Conservation (phyloP, 2,113 vertebrate genomes). For the Zosterops hypoxanthus region DNA sequence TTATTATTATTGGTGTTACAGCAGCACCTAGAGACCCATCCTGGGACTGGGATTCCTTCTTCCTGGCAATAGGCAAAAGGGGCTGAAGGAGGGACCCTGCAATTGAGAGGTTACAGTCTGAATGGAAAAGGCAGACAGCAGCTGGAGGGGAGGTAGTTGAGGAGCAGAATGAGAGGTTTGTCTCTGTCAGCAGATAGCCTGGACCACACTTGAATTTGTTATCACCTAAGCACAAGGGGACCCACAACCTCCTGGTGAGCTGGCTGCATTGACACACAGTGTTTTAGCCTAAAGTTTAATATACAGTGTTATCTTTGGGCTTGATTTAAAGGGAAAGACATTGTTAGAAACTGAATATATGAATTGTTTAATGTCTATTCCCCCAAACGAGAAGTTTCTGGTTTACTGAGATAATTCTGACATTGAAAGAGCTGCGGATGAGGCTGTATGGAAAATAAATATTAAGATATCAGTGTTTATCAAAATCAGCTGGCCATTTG, state of each 20-base stretch:
- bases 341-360: neutral
- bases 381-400: neutral
- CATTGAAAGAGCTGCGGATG: neutral
- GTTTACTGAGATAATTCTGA: neutral
- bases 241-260: neutral
- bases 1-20: conserved; percentile 10
- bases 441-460: neutral
- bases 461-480: neutral
- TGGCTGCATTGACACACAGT: neutral
- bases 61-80: neutral
- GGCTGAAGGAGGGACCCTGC: neutral
- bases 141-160: neutral
- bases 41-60: neutral
- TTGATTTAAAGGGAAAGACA: neutral
- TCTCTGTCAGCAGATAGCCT: neutral
- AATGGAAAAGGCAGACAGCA: neutral
- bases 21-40: conserved; percentile 55
- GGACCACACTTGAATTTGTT: neutral
- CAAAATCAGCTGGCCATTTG: neutral
- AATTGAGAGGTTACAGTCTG: neutral
- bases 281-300: neutral
- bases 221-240: neutral
- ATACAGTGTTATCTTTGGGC: neutral
- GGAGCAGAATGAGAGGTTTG: neutral
- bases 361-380: neutral